These are phyloP conservation scores for Standfussiana lucernea DNA, from an alignment of 2,888 invertebrate genomes.

Conservation along the genomic window DNA sequence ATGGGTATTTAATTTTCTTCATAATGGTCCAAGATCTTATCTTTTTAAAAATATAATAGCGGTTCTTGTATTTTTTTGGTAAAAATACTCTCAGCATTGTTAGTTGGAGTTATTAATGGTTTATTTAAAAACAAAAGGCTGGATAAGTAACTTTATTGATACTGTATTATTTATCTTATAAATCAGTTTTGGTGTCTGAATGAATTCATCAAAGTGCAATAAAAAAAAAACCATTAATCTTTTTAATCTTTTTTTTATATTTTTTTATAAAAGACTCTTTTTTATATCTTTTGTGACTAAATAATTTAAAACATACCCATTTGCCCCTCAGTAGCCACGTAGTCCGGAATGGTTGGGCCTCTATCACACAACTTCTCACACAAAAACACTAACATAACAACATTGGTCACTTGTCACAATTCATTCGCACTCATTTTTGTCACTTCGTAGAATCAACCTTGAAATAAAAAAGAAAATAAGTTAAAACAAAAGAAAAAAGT, in stretches of 20 bases:
- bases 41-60: conserved; percentile 47
- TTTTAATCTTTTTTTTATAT: neutral
- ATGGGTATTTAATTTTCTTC: conserved; percentile 74
- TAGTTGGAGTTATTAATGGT: conserved; percentile 52
- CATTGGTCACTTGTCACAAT: conserved; percentile 68
- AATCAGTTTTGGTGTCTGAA: neutral
- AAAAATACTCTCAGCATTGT: conserved; percentile 58
- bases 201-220: neutral
- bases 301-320: conserved; percentile 82
- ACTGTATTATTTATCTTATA: neutral
- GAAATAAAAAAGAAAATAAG: conserved; percentile 73
- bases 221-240: neutral
- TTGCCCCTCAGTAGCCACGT: conserved; percentile 83
- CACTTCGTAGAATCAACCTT: conserved; percentile 71
- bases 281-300: neutral
- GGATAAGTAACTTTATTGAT: neutral
- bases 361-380: conserved; percentile 73
- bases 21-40: conserved; percentile 58
- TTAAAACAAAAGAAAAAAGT: conserved; percentile 45
- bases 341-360: conserved; percentile 85
- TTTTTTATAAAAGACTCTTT: neutral
- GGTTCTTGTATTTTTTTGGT: conserved; percentile 48
- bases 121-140: conserved; percentile 4
- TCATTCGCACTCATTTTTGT: conserved; percentile 74
- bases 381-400: conserved; percentile 73